A percentile compares a stretch with the other conserved stretches of the same genome.
These are phyloP conservation scores for Pammene fasciana DNA, from an alignment of 2,888 invertebrate genomes.

Conservation along the genomic window DNA sequence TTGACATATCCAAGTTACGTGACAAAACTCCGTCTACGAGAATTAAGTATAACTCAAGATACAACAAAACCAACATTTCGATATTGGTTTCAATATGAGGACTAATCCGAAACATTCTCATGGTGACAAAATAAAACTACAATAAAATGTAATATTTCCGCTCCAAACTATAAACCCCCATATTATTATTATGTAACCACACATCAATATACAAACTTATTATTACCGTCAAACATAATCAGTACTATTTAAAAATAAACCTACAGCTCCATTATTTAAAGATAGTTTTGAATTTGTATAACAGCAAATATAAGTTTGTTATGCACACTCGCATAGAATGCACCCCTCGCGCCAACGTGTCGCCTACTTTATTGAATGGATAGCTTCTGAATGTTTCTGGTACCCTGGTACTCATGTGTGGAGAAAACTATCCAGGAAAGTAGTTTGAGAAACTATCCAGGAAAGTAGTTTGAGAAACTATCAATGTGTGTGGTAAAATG, in stretches of 20 bases:
- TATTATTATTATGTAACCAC: constrained; percentile 23
- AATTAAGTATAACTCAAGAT: neutral
- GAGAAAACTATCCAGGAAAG: constrained; percentile 30
- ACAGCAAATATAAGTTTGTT: constrained; percentile 20
- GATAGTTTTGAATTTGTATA: constrained; percentile 6
- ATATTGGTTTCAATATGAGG: constrained; percentile 9
- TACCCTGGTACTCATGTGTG: constrained; percentile 42
- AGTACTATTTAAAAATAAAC: neutral
- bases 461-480: constrained; percentile 20
- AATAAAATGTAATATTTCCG: constrained; percentile 21
- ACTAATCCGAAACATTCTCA: constrained; percentile 11
- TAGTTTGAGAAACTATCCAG: constrained; percentile 17
- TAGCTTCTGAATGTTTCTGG: constrained; percentile 39
- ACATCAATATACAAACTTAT: constrained; percentile 16
- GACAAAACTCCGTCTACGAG: constrained; percentile 7
- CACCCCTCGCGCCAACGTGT: constrained; percentile 47
- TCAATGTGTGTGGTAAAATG: neutral
- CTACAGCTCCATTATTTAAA: neutral
- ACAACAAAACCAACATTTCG: neutral
- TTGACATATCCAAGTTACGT: neutral
- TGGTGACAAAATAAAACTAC: constrained; percentile 16
- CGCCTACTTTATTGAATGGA: constrained; percentile 49
- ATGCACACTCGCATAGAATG: constrained; percentile 23
- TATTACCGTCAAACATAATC: neutral
- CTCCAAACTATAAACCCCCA: constrained; percentile 26